Evolutionary conservation across 2,888 invertebrate species (phyloP).

Genomic region (Leptopilina drosophilae): DNA sequence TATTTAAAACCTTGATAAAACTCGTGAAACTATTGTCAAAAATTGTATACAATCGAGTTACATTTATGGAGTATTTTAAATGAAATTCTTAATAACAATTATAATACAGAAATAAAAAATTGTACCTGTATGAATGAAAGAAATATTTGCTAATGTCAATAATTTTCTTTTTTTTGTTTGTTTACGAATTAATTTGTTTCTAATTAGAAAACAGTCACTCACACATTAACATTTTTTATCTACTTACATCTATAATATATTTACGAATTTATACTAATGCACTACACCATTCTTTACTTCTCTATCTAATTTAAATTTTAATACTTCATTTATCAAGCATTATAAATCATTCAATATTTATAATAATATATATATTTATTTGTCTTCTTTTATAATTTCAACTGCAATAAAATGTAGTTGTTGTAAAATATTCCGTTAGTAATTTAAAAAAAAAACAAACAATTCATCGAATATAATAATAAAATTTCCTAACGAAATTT

Average conservation of each 20-base stretch:
- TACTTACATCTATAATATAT: conserved; percentile 6
- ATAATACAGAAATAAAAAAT: too few species aligned
- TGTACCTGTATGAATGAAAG: neutral
- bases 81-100: neutral
- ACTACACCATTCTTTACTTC: conserved; percentile 15
- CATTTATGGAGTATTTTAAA: conserved; percentile 5
- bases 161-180: neutral
- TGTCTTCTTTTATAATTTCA: neutral
- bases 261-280: conserved; percentile 2
- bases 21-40: neutral
- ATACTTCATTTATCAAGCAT: conserved; percentile 7
- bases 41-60: neutral
- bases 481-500: conserved; percentile 51
- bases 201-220: neutral
- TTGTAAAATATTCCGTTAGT: conserved; percentile 8
- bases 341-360: conserved; percentile 27
- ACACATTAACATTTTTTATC: conserved; percentile 1
- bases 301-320: conserved; percentile 9
- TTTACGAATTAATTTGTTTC: neutral
- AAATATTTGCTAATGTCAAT: neutral
- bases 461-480: conserved; percentile 20
- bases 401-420: neutral
- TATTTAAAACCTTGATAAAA: conserved; percentile 39
- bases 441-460: conserved; percentile 26
- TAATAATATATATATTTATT: conserved; percentile 11